Percentiles rank a stretch among this genome's conserved stretches.
phyloP scores from a whole-genome alignment of 2,888 invertebrate genomes.

The Oxyteleia sp. region DNA sequence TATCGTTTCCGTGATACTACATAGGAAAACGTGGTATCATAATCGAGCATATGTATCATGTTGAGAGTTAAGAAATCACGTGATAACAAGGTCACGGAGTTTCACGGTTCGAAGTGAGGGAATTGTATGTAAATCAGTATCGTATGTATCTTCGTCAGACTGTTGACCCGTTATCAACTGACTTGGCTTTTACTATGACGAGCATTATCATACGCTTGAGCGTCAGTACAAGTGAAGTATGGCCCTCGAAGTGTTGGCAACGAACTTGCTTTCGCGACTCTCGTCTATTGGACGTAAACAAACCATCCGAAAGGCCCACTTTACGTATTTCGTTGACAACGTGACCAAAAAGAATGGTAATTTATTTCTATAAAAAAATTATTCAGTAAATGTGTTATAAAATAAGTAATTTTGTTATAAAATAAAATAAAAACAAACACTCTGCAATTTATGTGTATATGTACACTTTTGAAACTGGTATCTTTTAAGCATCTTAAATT shows the following conservation, averaged over 20 bases:
- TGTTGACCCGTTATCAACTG: constrained; percentile 73
- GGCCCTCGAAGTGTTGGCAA: constrained; percentile 73
- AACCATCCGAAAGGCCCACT: constrained; percentile 80
- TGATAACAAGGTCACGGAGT: constrained; percentile 67
- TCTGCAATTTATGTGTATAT: too few species aligned
- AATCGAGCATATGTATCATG: constrained; percentile 3
- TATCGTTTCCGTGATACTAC: neutral
- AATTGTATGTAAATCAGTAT: constrained; percentile 83
- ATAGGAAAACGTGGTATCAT: neutral
- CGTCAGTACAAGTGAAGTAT: constrained; percentile 75
- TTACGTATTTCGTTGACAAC: constrained; percentile 82
- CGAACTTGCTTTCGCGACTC: constrained; percentile 52
- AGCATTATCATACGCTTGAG: constrained; percentile 74
- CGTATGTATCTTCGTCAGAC: constrained; percentile 74
- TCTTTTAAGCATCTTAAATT: too few species aligned
- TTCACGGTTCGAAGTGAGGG: constrained; percentile 49
- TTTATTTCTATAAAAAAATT: too few species aligned
- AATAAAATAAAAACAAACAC: too few species aligned
- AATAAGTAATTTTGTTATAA: too few species aligned
- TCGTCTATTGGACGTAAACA: constrained; percentile 63
- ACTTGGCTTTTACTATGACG: constrained; percentile 45
- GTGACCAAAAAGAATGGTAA: constrained; percentile 70
- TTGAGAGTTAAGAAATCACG: constrained; percentile 31
- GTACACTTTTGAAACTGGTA: too few species aligned
- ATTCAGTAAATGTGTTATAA: too few species aligned